Conservation (phyloP, 2,888 invertebrate species). For the Allophyes oxyacanthae region DNA sequence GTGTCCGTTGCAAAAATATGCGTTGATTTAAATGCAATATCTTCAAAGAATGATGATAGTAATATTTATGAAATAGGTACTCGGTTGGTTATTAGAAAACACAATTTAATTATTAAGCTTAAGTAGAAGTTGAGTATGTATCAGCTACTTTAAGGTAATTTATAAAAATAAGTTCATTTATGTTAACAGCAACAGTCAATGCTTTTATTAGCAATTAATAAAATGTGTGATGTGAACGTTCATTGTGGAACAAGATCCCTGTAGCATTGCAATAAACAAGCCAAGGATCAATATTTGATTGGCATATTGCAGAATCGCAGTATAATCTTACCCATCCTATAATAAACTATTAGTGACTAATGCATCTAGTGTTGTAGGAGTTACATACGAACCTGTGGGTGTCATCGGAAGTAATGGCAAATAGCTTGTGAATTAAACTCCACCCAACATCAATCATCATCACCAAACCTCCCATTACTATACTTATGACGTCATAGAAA, state of each 20-base stretch:
- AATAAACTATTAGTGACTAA: constrained; percentile 41
- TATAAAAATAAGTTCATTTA: no score
- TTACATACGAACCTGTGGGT: constrained; percentile 32
- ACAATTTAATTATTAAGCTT: no score
- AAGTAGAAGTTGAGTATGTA: no score
- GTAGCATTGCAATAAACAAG: no score
- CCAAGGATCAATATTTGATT: no score
- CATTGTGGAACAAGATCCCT: no score
- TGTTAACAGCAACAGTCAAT: no score
- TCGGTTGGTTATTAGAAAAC: background rate
- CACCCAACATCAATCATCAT: constrained; percentile 4
- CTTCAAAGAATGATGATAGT: constrained; percentile 37
- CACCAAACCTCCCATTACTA: constrained; percentile 1
- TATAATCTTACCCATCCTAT: constrained; percentile 17
- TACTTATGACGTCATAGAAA: constrained; percentile 13
- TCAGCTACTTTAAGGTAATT: no score
- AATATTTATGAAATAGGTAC: background rate
- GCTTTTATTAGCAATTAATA: no score
- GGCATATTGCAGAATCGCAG: no score
- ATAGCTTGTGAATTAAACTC: constrained; percentile 8
- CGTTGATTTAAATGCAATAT: constrained; percentile 54
- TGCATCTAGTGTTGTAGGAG: constrained; percentile 31
- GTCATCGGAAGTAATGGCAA: constrained; percentile 21
- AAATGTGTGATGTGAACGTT: no score
- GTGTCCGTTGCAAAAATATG: constrained; percentile 51